Base-by-base conservation (phyloP, 2,888 invertebrate species). In the Desoria tigrina region DNA sequence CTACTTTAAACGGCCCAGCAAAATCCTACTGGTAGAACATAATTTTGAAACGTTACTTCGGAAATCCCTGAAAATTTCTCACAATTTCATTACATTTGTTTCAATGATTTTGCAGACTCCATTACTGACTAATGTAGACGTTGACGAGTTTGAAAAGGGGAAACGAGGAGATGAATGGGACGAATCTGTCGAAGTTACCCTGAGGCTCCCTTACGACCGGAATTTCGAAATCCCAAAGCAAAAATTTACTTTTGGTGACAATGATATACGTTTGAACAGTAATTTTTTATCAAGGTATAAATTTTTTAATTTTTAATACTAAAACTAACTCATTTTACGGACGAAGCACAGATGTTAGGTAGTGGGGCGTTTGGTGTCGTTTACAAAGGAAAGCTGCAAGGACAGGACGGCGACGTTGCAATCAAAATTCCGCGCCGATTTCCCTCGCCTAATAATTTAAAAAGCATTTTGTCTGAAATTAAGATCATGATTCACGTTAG, bases 381-480 rank as follows among this genome's bases (percentile, higher is more conserved):
- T 39, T 57, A 57, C 26, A 57, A 23, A 23, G 57, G 57, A 18
- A 42, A 39, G 23, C 23, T 53, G 9, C 21, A 18, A 18, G 57
- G 32, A 7, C 9, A 21, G 4, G 42, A 60, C 14, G 51, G 54
- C 3, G 51, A 50, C n/a, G 60, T 53, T 16, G 62, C 62, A 42
- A 23, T 54, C 16, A 62, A 62, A 54, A 18, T 39, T 14, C 24
- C 42, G 7, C 24, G 55, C 26, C 24, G 23, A 6, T 18, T 11
- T 4, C 16, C 39, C 55, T 21, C 54, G 4, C 2, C 54, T 27
- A 26, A 11, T 2, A 23, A 18, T n/a, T 26, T 55, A 18, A 62
- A 55, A 45, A 27, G 26, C 7, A 6, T 55, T 6, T 37, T 62
- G 26, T 37, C 62, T 16, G 62, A 62, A 62, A 62, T 62, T 16